A percentile compares a stretch with the other conserved stretches of the same genome.
These are phyloP conservation scores for Sebastes steindachneri DNA, from an alignment of 2,797 vertebrate species.

Conservation along the genomic window DNA sequence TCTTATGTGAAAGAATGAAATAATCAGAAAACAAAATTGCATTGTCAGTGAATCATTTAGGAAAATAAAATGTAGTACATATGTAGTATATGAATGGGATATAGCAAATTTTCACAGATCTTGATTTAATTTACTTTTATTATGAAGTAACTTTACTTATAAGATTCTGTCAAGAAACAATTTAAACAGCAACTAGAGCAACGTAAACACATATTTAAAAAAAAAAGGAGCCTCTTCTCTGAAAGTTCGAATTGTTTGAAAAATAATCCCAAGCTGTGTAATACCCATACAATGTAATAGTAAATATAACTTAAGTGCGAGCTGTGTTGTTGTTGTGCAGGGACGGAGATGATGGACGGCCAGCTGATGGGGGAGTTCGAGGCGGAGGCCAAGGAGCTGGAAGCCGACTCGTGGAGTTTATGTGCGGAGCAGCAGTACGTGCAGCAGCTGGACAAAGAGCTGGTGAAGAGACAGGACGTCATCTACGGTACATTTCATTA, in stretches of 20 bases:
- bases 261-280: neutral
- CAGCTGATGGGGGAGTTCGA: constrained; percentile 98
- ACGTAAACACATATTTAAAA: neutral
- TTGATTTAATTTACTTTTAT: neutral
- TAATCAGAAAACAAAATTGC: neutral
- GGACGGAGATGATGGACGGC: constrained; percentile 96
- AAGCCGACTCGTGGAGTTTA: constrained; percentile 96
- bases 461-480: constrained; percentile 94
- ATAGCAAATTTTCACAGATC: neutral
- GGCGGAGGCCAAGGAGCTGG: constrained; percentile 89
- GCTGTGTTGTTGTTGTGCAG: constrained; percentile 71
- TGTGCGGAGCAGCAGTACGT: constrained; percentile 90
- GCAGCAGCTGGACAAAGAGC: constrained; percentile 90
- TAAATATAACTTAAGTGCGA: neutral
- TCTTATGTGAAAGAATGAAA: neutral
- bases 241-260: neutral
- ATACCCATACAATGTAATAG: neutral
- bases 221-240: neutral
- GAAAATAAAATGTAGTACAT: neutral
- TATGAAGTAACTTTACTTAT: neutral
- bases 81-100: neutral
- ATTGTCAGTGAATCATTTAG: neutral
- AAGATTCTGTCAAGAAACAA: neutral
- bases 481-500: constrained; percentile 87
- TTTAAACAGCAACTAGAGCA: neutral